phyloP scores from a whole-genome alignment of 2,888 invertebrate genomes.

The Lamproptera curius region DNA sequence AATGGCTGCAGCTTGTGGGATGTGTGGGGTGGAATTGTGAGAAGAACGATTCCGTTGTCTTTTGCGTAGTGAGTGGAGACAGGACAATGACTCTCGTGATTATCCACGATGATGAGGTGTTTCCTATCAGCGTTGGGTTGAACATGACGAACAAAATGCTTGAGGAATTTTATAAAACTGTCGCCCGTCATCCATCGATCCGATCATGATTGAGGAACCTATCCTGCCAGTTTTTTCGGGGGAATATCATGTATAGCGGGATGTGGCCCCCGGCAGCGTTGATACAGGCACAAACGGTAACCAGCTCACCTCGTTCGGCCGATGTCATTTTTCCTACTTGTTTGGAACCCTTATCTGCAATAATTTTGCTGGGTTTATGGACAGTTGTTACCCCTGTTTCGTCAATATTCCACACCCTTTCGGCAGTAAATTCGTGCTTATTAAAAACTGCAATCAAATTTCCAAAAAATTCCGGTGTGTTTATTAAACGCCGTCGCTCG shows the following conservation, averaged over 20 bases:
- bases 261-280: conserved; percentile 7
- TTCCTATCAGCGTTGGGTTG: no score
- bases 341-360: conserved; percentile 1
- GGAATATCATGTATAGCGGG: conserved; percentile 16
- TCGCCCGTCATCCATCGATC: neutral
- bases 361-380: no score
- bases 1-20: conserved; percentile 26
- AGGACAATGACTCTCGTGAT: conserved; percentile 19
- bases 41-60: no score
- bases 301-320: no score
- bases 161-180: no score
- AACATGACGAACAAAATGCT: conserved; percentile 20
- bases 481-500: conserved; percentile 9
- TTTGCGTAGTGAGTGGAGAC: conserved; percentile 3
- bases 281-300: conserved; percentile 12
- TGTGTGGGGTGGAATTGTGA: no score
- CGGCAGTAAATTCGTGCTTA: no score
- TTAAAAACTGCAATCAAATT: no score
- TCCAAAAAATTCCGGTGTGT: conserved; percentile 1
- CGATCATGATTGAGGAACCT: conserved; percentile 11
- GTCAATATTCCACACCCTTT: conserved; percentile 8
- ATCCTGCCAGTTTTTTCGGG: conserved; percentile 17
- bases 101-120: no score
- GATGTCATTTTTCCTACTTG: conserved; percentile 15
- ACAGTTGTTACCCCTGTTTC: conserved; percentile 2